Conservation (phyloP, 1,140 invertebrate genomes). For the Drosophila pectinifera region DNA sequence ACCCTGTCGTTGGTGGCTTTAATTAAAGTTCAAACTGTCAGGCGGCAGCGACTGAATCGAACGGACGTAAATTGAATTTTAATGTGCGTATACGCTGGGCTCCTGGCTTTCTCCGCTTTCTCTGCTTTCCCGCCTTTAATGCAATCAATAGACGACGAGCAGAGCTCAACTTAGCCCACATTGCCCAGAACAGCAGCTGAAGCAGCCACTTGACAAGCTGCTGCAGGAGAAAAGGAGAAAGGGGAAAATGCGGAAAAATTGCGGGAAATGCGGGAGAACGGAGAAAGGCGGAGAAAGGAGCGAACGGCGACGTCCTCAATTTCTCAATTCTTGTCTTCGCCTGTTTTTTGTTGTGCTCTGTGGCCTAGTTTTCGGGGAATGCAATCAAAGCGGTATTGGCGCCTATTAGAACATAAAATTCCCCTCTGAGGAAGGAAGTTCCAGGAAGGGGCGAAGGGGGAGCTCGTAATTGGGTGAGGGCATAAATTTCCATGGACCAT, state of each 20-base stretch:
- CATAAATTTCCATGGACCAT: slow-evolving; percentile 11
- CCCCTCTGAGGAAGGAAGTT: slow-evolving; percentile 7
- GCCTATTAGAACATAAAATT: slow-evolving; percentile 54
- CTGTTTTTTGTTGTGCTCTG: slow-evolving; percentile 33
- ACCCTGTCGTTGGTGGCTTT: slow-evolving; percentile 53
- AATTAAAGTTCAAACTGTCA: slow-evolving; percentile 80
- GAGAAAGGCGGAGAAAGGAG: slow-evolving; percentile 21
- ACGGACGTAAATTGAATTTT: slow-evolving; percentile 75
- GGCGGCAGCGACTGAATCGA: slow-evolving; percentile 18
- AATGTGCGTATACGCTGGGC: slow-evolving; percentile 65
- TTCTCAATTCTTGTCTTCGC: slow-evolving; percentile 45
- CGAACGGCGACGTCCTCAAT: slow-evolving; percentile 36
- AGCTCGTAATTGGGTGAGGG: slow-evolving; percentile 27
- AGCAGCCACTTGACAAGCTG: slow-evolving; percentile 47
- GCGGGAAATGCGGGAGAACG: slow-evolving; percentile 1
- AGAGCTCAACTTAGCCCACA: slow-evolving; percentile 69
- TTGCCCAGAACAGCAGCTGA: slow-evolving; percentile 46
- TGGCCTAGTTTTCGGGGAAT: slow-evolving; percentile 59
- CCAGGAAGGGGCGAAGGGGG: slow-evolving; percentile 19
- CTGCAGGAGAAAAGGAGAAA: background rate
- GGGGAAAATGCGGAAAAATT: slow-evolving; percentile 1
- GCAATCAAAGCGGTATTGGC: slow-evolving; percentile 57
- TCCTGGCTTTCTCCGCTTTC: slow-evolving; percentile 33
- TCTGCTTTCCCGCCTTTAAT: slow-evolving; percentile 44
- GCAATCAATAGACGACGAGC: slow-evolving; percentile 69